Conservation (phyloP, 2,113 vertebrate genomes). For the Podilymbus podiceps region DNA sequence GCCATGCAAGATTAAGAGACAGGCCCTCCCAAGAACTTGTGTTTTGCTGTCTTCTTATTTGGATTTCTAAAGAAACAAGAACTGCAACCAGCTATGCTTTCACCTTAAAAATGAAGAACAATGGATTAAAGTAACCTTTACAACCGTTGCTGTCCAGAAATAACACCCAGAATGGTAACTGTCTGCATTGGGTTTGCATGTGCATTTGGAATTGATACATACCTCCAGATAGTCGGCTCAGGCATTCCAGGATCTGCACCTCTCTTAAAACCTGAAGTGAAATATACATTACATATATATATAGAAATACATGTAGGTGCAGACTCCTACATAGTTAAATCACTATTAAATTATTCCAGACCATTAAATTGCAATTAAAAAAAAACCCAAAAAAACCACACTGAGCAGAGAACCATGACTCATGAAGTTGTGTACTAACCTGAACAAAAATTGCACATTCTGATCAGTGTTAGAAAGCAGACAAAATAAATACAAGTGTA, state of each 20-base stretch:
- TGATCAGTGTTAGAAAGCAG: background rate
- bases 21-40: background rate
- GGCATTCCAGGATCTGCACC: slow-evolving; percentile 98
- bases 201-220: slow-evolving; percentile 15
- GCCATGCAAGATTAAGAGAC: background rate
- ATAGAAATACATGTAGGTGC: background rate
- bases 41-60: background rate
- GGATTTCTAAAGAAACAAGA: background rate
- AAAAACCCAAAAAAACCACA: background rate
- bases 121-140: background rate
- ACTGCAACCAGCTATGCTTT: background rate
- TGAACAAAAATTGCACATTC: background rate
- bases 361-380: background rate
- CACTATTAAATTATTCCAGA: background rate
- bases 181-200: background rate
- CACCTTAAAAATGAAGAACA: background rate
- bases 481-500: background rate
- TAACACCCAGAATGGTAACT: background rate
- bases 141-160: background rate
- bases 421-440: background rate
- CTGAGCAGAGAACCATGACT: background rate
- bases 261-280: slow-evolving; percentile 88
- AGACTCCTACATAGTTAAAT: background rate
- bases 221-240: slow-evolving; percentile 91
- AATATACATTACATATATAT: background rate